phyloP scores from a whole-genome alignment of 1,140 invertebrate genomes.

The Zaprionus kolodkinae region DNA sequence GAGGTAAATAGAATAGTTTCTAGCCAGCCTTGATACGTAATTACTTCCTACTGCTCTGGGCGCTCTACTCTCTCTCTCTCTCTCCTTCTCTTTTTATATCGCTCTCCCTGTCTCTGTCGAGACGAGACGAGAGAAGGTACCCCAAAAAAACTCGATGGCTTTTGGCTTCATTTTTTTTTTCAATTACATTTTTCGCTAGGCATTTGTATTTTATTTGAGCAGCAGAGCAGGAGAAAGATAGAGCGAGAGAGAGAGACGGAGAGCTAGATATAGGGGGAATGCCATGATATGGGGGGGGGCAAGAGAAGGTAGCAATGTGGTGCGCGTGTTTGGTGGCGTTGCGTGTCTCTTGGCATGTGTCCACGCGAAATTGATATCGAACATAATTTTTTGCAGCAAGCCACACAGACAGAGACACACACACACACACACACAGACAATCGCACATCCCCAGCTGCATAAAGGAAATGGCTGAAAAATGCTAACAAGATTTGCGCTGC shows the following conservation, averaged over 20 bases:
- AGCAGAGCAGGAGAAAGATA: conserved; percentile 22
- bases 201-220: conserved; percentile 28
- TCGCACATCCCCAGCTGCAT: conserved; percentile 32
- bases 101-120: no score
- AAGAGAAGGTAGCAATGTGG: conserved; percentile 66
- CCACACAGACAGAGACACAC: conserved; percentile 35
- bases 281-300: background rate
- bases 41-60: conserved; percentile 45
- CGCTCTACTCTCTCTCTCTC: no score
- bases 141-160: no score
- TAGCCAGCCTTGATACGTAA: conserved; percentile 36
- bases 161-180: background rate
- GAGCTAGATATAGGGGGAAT: background rate
- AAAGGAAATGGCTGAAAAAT: conserved; percentile 80
- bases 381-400: conserved; percentile 70
- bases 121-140: background rate
- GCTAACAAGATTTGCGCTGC: conserved; percentile 72
- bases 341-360: conserved; percentile 81
- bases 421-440: conserved; percentile 13
- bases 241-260: background rate
- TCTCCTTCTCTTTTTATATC: no score
- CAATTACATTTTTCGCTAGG: conserved; percentile 25
- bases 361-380: conserved; percentile 82
- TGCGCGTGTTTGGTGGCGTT: conserved; percentile 81
- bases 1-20: background rate